Base-by-base conservation (phyloP, 2,797 vertebrate genomes). In the Buceros bicornis region DNA sequence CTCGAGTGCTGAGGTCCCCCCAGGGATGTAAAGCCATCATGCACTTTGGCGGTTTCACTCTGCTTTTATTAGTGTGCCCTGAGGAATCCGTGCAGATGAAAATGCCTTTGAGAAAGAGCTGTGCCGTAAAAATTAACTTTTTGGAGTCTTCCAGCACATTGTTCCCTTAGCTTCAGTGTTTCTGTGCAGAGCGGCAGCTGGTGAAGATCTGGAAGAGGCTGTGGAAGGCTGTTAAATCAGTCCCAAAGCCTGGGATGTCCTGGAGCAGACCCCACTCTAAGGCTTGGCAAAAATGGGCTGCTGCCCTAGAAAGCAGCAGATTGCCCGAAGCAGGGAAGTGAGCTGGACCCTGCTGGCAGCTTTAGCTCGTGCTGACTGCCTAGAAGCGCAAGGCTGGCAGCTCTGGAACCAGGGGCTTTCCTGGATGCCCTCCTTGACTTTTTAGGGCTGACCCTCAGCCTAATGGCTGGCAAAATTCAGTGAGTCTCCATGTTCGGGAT, bases 1-100 rank as follows among this genome's bases (percentile, higher is more conserved):
- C 86, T 85, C 1, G 1, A n/a, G 72, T 69, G 60, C 65, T 40
- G 58, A 91, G 37, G 72, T 21, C 16, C 64, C 50, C 47, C 24
- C 2, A 0, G n/a, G 50, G 50, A 57, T 45, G 10, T 33, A 40
- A 47, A 43, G 29, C 56, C 3, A 0, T 60, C 85, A n/a, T 0
- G 3, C 33, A 5, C 43, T n/a, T 57, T 47, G 57, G 62, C 1
- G 25, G 50, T 25, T 82, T 37, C 35, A 13, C 25, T 42, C 28
- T 28, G 35, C 8, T 61, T 80, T 78, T 89, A 21, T 51, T 25
- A 43, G 56, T 37, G 74, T 74, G 48, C 69, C 45, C 74, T 40
- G 54, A 89, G 54, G 50, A 57, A 45, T n/a, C 47, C 78, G 61
- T 2, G 8, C 51, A 13, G 20, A 5, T 48, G 24, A 42, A 82